Conservation (phyloP, 1,140 invertebrate species). For the Apis laboriosa region DNA sequence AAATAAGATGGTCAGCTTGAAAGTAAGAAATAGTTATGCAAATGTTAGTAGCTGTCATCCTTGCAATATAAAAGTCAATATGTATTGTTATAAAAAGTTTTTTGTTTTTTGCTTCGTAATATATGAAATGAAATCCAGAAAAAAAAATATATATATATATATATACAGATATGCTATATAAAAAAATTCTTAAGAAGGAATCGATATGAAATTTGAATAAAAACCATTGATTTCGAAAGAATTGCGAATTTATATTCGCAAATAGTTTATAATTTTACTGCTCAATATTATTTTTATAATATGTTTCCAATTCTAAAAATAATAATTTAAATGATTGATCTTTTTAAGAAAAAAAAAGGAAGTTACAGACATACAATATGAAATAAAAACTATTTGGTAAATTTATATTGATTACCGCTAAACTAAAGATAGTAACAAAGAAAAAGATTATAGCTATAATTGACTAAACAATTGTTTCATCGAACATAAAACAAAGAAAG, state of each 20-base stretch:
- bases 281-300: conserved; percentile 39
- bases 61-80: neutral
- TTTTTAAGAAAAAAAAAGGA: neutral
- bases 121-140: neutral
- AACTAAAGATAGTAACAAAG: neutral
- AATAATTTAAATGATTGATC: neutral
- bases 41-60: neutral
- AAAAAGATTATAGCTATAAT: neutral
- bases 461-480: neutral
- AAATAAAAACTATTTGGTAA: neutral
- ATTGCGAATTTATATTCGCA: neutral
- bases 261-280: conserved; percentile 9
- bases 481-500: neutral
- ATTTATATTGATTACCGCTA: neutral
- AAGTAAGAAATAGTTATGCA: conserved; percentile 4
- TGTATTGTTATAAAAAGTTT: neutral
- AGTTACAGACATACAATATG: too few relatives aligned
- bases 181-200: neutral
- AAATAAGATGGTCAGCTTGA: neutral
- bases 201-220: neutral
- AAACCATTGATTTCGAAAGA: neutral
- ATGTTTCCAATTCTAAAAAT: neutral
- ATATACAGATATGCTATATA: too few relatives aligned
- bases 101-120: neutral
- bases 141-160: neutral